These are phyloP conservation scores for Leptobrachium ailaonicum DNA, from an alignment of 2,113 vertebrate species.

Conservation along the genomic window DNA sequence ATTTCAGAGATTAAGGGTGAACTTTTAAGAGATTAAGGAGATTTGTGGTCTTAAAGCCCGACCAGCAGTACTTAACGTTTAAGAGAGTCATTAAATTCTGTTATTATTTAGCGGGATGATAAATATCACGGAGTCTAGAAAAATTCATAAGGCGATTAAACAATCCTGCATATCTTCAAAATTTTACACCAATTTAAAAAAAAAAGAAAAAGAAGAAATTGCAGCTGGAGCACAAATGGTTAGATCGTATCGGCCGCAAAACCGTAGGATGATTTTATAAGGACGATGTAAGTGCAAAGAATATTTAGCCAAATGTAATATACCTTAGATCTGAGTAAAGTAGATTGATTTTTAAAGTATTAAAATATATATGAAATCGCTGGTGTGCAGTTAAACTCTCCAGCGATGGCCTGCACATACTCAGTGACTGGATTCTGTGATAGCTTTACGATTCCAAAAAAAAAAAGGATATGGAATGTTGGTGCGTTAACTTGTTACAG, in stretches of 20 bases:
- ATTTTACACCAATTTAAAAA: background rate
- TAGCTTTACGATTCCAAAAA: background rate
- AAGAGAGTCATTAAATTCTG: conserved; percentile 47
- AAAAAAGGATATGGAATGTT: no score
- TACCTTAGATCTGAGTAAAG: no score
- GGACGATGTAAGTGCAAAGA: background rate
- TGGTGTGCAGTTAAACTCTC: background rate
- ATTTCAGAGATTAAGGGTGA: conserved; percentile 44
- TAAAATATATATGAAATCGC: background rate
- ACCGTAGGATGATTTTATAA: background rate
- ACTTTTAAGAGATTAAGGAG: conserved; percentile 50
- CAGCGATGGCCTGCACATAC: background rate
- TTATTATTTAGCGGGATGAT: conserved; percentile 43
- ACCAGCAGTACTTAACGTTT: conserved; percentile 40
- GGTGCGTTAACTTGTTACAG: no score
- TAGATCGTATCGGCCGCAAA: background rate
- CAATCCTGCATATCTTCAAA: background rate
- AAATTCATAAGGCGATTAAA: conserved; percentile 33
- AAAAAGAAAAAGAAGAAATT: background rate
- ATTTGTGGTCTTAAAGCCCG: conserved; percentile 46
- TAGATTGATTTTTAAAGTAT: no score
- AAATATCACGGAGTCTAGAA: conserved; percentile 40
- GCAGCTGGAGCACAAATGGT: no score
- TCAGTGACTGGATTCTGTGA: background rate
- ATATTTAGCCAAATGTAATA: no score